A percentile compares a stretch with the other conserved stretches of the same genome.
Evolutionary conservation across 2,113 vertebrate genomes (phyloP).

Genomic region (Calyptommatus sinebrachiatus): DNA sequence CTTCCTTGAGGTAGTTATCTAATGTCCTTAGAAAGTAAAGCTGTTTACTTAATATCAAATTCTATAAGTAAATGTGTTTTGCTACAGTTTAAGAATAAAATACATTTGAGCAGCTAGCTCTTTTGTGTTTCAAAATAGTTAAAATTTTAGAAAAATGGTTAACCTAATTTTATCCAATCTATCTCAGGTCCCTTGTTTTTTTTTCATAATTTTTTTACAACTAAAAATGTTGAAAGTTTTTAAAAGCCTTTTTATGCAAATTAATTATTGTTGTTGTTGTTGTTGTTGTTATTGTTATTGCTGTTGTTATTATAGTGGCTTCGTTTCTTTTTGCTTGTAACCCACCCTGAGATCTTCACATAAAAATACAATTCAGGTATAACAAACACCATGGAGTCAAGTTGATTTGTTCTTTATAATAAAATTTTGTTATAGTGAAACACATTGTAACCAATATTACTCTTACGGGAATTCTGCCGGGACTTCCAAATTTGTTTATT

Average conservation of each 20-base stretch:
- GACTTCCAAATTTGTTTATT: too few species aligned
- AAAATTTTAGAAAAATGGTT: conserved; percentile 67
- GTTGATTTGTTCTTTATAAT: too few species aligned
- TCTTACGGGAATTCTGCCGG: too few species aligned
- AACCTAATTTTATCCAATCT: conserved; percentile 61
- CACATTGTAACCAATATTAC: too few species aligned
- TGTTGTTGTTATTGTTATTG: too few species aligned
- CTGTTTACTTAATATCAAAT: conserved; percentile 74
- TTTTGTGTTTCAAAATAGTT: conserved; percentile 61
- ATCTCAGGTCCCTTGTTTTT: background rate
- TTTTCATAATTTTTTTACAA: background rate
- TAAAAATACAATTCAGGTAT: too few species aligned
- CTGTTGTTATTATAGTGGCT: too few species aligned
- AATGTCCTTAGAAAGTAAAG: conserved; percentile 71
- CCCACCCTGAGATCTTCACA: too few species aligned
- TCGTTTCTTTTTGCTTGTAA: too few species aligned
- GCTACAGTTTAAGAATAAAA: conserved; percentile 59
- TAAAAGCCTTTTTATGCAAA: background rate
- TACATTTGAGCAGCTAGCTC: conserved; percentile 64
- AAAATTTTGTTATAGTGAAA: too few species aligned
- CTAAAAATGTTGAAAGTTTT: background rate
- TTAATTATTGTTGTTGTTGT: too few species aligned
- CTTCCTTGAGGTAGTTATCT: conserved; percentile 73
- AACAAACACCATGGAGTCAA: too few species aligned
- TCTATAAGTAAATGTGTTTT: conserved; percentile 73